A percentile compares a stretch with the other conserved stretches of the same genome.
Evolutionary conservation across 2,888 invertebrate species (phyloP).

Genomic region (Digitonthophagus gazella): DNA sequence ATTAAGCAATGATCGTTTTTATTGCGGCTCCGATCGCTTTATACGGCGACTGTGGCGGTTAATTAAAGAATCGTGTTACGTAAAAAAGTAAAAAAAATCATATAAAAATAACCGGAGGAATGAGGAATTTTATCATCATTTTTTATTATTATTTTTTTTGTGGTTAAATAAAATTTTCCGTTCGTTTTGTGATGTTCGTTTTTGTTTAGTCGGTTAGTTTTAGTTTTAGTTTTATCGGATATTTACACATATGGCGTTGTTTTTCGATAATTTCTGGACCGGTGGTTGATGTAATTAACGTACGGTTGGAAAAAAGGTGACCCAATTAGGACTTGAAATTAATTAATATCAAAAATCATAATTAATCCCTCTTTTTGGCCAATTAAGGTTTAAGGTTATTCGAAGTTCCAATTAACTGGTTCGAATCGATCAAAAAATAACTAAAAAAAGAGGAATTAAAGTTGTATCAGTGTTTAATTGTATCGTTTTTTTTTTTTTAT

Average conservation of each 20-base stretch:
- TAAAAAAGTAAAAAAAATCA: background rate
- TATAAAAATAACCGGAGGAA: background rate
- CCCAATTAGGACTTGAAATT: slow-evolving; percentile 19
- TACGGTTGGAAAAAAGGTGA: slow-evolving; percentile 6
- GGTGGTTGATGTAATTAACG: slow-evolving; percentile 17
- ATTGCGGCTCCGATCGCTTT: background rate
- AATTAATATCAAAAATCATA: slow-evolving; percentile 48
- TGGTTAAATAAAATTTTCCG: too few species aligned
- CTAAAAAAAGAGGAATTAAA: background rate
- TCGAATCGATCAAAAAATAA: slow-evolving; percentile 17
- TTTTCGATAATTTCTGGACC: background rate
- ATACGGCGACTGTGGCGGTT: background rate
- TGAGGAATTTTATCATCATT: background rate
- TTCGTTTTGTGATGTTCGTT: too few species aligned
- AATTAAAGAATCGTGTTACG: background rate
- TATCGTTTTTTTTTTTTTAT: too few species aligned
- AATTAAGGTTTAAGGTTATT: slow-evolving; percentile 38
- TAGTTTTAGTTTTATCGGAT: too few species aligned
- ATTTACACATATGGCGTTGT: background rate
- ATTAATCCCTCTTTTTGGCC: slow-evolving; percentile 51
- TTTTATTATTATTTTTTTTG: background rate
- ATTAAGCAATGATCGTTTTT: background rate
- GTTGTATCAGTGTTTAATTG: too few species aligned
- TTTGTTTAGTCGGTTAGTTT: too few species aligned
- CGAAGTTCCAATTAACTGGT: background rate